phyloP scores from a whole-genome alignment of 1,140 invertebrate genomes.

The Ladona fulva region DNA sequence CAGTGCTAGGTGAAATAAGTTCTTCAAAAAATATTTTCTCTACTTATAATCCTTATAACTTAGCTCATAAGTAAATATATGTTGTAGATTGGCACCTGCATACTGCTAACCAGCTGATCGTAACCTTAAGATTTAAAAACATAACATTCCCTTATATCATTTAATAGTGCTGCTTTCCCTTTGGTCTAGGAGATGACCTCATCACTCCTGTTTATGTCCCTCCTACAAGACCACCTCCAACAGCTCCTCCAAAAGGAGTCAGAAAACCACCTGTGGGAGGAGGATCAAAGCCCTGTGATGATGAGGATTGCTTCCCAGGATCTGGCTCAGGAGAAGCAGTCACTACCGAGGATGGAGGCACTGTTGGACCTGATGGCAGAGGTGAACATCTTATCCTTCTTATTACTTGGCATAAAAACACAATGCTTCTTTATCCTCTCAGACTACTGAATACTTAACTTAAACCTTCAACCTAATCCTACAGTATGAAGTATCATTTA shows the following conservation, averaged over 20 bases:
- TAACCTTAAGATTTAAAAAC: too few species aligned
- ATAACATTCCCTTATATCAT: too few species aligned
- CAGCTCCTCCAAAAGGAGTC: conserved; percentile 30
- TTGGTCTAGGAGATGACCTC: conserved; percentile 55
- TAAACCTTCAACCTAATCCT: too few species aligned
- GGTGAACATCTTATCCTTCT: conserved; percentile 10
- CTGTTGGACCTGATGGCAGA: conserved; percentile 39
- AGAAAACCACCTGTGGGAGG: conserved; percentile 34
- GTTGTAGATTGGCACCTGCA: too few species aligned
- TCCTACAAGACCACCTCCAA: conserved; percentile 60
- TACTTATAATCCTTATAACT: too few species aligned
- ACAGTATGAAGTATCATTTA: too few species aligned
- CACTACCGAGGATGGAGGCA: conserved; percentile 46
- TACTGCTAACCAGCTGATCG: too few species aligned
- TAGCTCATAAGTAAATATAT: too few species aligned
- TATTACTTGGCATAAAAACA: conserved; percentile 8
- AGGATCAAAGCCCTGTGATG: conserved; percentile 53
- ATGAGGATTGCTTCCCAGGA: conserved; percentile 67
- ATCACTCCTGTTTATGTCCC: conserved; percentile 87
- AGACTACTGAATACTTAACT: too few species aligned
- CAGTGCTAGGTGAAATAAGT: too few species aligned
- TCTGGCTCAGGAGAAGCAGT: conserved; percentile 49
- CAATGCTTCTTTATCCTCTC: not conserved
- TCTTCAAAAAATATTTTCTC: too few species aligned
- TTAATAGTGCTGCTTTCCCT: too few species aligned